Evolutionary conservation across 2,113 vertebrate genomes (phyloP).

Genomic region (Alces alces): DNA sequence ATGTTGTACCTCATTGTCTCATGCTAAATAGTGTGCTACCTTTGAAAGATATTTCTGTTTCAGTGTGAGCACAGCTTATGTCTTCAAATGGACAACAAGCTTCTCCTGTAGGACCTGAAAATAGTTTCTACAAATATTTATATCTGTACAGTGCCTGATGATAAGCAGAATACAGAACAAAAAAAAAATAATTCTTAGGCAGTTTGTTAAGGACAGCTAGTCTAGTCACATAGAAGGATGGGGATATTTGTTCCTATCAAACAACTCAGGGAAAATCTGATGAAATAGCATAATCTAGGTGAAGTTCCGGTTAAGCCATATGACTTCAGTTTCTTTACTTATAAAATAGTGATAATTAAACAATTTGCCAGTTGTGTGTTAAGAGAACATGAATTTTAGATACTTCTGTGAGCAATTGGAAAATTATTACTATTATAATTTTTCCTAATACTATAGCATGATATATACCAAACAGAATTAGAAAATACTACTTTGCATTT

Average conservation of each 20-base stretch:
- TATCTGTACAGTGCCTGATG: not conserved
- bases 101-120: not conserved
- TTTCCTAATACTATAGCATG: not conserved
- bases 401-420: not conserved
- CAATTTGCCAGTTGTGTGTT: not conserved
- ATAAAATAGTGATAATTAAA: not conserved
- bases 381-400: not conserved
- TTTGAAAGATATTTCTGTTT: conserved; percentile 6
- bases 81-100: not conserved
- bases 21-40: not conserved
- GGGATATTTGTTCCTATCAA: not conserved
- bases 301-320: not conserved
- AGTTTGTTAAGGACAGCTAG: not conserved
- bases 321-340: not conserved
- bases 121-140: not conserved
- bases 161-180: not conserved
- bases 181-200: not conserved
- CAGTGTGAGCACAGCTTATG: not conserved
- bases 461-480: not conserved
- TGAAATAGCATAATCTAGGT: not conserved
- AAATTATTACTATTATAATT: not conserved
- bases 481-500: not conserved
- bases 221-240: not conserved
- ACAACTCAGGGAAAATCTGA: not conserved
- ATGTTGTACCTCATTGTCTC: not conserved